A percentile compares a stretch with the other conserved stretches of the same genome.
These are phyloP conservation scores for Andrena haemorrhoa DNA, from an alignment of 2,888 invertebrate genomes.

Conservation along the genomic window DNA sequence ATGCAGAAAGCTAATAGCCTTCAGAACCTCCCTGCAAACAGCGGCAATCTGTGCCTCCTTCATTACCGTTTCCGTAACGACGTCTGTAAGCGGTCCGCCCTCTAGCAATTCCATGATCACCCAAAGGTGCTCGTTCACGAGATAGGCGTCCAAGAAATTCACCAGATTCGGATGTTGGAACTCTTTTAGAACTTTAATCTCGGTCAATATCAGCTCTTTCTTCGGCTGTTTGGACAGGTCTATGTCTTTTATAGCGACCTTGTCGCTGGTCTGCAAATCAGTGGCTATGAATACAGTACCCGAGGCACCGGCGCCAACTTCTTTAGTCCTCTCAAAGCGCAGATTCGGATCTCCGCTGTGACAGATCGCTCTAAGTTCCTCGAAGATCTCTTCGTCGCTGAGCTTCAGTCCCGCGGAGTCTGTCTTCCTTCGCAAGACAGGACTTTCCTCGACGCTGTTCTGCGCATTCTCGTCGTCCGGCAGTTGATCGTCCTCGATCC, in stretches of 20 bases:
- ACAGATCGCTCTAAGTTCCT: constrained; percentile 91
- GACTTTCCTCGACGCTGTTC: constrained; percentile 85
- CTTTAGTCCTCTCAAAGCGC: constrained; percentile 92
- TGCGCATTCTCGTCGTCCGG: constrained; percentile 40
- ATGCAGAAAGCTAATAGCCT: constrained; percentile 96
- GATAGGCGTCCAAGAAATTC: constrained; percentile 97
- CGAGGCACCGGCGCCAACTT: constrained; percentile 96
- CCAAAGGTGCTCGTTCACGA: constrained; percentile 97
- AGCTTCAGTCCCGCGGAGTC: constrained; percentile 86
- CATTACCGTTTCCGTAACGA: constrained; percentile 98
- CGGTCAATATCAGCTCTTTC: constrained; percentile 97
- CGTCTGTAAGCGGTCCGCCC: constrained; percentile 98
- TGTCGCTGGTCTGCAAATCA: constrained; percentile 90
- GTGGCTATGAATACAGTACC: constrained; percentile 96
- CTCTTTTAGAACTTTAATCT: constrained; percentile 96
- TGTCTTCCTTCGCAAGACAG: constrained; percentile 87
- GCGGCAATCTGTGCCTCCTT: constrained; percentile 98
- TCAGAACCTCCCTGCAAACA: constrained; percentile 95
- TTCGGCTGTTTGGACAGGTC: constrained; percentile 97
- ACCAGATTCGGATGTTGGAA: constrained; percentile 98
- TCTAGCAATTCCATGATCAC: constrained; percentile 98
- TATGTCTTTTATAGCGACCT: constrained; percentile 98
- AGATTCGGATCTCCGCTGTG: constrained; percentile 92
- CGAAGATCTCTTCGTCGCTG: constrained; percentile 91
- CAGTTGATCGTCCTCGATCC: constrained; percentile 70